Percentiles rank a stretch among this genome's conserved stretches.
Evolutionary conservation across 1,140 invertebrate species (phyloP).

Genomic region (Acromyrmex charruanus): DNA sequence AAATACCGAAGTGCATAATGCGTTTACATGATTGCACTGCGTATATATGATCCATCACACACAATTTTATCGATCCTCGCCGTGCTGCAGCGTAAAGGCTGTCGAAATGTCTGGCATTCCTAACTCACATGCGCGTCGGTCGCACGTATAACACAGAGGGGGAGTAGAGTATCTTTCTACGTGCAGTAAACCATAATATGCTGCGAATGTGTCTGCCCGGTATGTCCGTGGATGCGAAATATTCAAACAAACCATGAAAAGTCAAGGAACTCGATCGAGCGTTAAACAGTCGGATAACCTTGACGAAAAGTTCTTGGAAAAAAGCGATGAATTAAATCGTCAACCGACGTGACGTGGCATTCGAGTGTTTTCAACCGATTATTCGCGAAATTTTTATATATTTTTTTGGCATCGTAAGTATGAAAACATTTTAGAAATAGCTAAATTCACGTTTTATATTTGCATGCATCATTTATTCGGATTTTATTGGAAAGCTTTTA

Average conservation of each 20-base stretch:
- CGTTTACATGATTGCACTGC: slow-evolving; percentile 9
- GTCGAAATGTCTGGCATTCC: slow-evolving; percentile 49
- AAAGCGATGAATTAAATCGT: slow-evolving; percentile 37
- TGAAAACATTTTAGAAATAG: background rate
- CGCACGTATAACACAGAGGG: background rate
- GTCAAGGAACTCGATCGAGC: slow-evolving; percentile 45
- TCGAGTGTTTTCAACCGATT: background rate
- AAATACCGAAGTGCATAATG: slow-evolving; percentile 33
- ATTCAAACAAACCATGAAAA: slow-evolving; percentile 54
- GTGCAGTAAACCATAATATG: slow-evolving; percentile 16
- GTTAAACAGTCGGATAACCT: slow-evolving; percentile 42
- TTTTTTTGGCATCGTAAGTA: background rate
- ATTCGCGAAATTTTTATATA: background rate
- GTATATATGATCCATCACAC: slow-evolving; percentile 1
- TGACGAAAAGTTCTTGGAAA: slow-evolving; percentile 45
- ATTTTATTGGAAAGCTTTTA: slow-evolving; percentile 18
- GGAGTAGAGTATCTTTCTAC: slow-evolving; percentile 28
- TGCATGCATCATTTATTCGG: background rate
- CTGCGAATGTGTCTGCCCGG: slow-evolving; percentile 1
- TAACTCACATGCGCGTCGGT: background rate
- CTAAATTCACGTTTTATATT: background rate
- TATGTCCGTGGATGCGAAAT: slow-evolving; percentile 22
- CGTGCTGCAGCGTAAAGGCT: slow-evolving; percentile 3
- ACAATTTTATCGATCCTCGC: slow-evolving; percentile 30
- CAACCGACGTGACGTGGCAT: background rate